Evolutionary conservation across 2,797 vertebrate species (phyloP).

Genomic region (Micromesistius poutassou): DNA sequence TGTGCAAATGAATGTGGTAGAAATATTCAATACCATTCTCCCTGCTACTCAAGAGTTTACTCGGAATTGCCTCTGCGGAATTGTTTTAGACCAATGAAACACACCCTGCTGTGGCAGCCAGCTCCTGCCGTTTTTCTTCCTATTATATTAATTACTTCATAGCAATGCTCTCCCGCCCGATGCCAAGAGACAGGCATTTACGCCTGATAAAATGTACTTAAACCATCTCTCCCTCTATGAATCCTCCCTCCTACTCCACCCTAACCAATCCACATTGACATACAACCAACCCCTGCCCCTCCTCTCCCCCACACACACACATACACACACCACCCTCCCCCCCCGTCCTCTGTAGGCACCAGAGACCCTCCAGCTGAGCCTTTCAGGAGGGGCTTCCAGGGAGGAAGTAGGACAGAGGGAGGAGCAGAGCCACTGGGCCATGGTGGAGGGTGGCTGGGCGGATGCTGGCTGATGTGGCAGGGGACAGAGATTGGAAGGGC

Average conservation of each 20-base stretch:
- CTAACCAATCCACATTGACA: background rate
- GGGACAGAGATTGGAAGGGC: background rate
- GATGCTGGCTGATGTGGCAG: background rate
- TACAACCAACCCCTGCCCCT: background rate
- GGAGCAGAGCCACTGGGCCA: constrained; percentile 30
- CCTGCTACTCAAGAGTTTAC: background rate
- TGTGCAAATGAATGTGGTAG: background rate
- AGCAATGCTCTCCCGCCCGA: background rate
- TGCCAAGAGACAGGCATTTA: background rate
- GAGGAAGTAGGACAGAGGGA: constrained; percentile 66
- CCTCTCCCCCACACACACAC: constrained; percentile 10
- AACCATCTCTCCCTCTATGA: background rate
- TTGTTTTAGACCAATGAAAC: background rate
- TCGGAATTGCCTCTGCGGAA: background rate
- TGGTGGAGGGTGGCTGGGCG: constrained; percentile 12
- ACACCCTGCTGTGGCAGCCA: background rate
- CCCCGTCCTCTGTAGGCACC: background rate
- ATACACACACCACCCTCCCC: background rate
- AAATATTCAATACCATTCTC: background rate
- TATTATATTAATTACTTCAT: background rate
- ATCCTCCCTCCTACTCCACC: background rate
- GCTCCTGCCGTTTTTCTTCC: too few species aligned
- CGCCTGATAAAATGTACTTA: background rate
- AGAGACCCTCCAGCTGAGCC: constrained; percentile 33
- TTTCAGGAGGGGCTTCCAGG: constrained; percentile 54